Evolutionary conservation across 2,888 invertebrate genomes (phyloP).

Genomic region (Ochropacha duplaris): DNA sequence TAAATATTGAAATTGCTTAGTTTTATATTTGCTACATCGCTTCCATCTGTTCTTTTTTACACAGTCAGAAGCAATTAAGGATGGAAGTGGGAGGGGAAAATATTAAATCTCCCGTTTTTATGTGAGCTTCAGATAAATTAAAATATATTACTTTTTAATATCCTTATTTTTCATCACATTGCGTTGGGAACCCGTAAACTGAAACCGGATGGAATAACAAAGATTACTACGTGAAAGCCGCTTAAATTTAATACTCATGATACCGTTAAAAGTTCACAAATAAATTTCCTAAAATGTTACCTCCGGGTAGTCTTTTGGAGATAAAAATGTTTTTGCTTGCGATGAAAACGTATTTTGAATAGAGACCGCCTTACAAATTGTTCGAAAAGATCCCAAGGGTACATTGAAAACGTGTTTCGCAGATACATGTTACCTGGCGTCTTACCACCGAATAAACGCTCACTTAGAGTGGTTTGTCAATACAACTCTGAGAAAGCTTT

Average conservation of each 20-base stretch:
- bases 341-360: slow-evolving; percentile 38
- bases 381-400: slow-evolving; percentile 40
- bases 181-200: slow-evolving; percentile 19
- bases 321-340: slow-evolving; percentile 40
- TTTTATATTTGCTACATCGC: slow-evolving; percentile 21
- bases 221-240: slow-evolving; percentile 7
- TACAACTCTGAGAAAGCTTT: slow-evolving; percentile 53
- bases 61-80: slow-evolving; percentile 41
- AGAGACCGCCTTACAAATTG: slow-evolving; percentile 40
- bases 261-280: slow-evolving; percentile 16
- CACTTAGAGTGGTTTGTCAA: slow-evolving; percentile 65
- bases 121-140: slow-evolving; percentile 39
- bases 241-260: neutral
- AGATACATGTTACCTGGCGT: slow-evolving; percentile 42
- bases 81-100: slow-evolving; percentile 25
- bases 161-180: slow-evolving; percentile 19
- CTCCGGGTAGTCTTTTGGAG: slow-evolving; percentile 28
- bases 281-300: slow-evolving; percentile 33
- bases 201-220: slow-evolving; percentile 11
- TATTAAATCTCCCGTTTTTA: slow-evolving; percentile 36
- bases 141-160: slow-evolving; percentile 43
- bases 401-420: slow-evolving; percentile 44
- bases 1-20: slow-evolving; percentile 28
- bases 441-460: slow-evolving; percentile 55
- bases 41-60: slow-evolving; percentile 19